Conservation (phyloP, 2,113 vertebrate species). For the Typhlomys cinereus region DNA sequence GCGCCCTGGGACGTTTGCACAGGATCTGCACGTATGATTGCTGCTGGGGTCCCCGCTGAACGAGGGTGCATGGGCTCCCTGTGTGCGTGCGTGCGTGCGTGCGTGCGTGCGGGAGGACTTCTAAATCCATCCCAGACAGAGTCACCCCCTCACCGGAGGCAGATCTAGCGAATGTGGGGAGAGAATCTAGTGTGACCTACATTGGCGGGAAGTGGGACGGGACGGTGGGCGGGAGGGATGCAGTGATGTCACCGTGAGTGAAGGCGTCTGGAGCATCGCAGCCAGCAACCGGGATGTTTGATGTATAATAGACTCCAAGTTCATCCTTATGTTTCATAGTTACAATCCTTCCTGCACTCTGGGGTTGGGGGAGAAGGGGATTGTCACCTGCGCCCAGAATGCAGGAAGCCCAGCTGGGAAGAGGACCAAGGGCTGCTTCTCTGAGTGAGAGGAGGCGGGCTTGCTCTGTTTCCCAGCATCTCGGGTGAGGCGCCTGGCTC, state of each 20-base stretch:
- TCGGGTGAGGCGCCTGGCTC: not conserved
- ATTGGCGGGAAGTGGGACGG: conserved; percentile 54
- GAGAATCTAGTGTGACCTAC: conserved; percentile 58
- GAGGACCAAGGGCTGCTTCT: not conserved
- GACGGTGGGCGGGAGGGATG: not conserved
- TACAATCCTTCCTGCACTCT: not conserved
- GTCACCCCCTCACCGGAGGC: not conserved
- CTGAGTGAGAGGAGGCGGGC: not conserved
- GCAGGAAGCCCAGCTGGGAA: not conserved
- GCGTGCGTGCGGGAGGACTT: not conserved
- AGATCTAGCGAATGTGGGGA: not conserved
- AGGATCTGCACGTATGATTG: not conserved
- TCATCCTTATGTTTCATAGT: not conserved
- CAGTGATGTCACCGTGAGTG: not conserved
- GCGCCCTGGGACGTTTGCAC: not conserved
- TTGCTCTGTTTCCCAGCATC: not conserved
- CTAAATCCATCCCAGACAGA: not conserved
- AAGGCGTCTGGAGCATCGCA: not conserved
- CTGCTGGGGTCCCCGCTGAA: not conserved
- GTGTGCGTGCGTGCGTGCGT: not conserved
- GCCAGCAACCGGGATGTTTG: not conserved
- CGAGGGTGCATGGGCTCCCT: not conserved
- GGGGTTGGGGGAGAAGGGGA: no score
- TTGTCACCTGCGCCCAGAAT: not conserved
- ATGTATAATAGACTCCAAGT: not conserved